Base-by-base conservation (phyloP, 1,140 invertebrate species). In the Phymastichus coffea region DNA sequence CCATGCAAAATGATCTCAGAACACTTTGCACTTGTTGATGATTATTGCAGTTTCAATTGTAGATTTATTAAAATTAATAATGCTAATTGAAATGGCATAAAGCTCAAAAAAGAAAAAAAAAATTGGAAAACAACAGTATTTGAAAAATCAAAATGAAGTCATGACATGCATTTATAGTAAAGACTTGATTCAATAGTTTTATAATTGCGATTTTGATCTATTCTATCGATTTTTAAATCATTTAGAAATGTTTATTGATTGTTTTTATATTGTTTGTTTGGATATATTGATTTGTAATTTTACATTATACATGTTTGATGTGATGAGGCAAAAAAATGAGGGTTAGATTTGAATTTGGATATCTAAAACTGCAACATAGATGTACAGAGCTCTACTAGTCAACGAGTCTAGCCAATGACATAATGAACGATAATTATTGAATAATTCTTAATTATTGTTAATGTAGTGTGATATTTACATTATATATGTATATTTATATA, bases 371-470 rank as follows among this genome's bases (percentile, higher is more conserved):
- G 20, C 19, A 57, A 57, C 14, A n/a, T n/a, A 37, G 33, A 28
- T 57, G 44, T 57, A 57, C 46, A 49, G 46, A 49, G 46, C 26
- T 7, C 23, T 63, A 52, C 71, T 72, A 73, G 71, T 72, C 69
- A 66, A 51, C 61, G 55, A 47, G 22, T 68, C 61, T 71, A 72
- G 66, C 60, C 57, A 70, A 52, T 65, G 67, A 53, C 60, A 17
- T 62, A 65, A 63, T 65, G 41, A 43, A 58, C 25, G 25, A 57
- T 47, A 56, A 59, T 47, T 33, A 63, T 65, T 26, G 33, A 54
- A n/a, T 63, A 38, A 62, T 57, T 38, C 48, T 30, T 51, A 59
- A 68, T 52, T 47, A 41, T 51, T 43, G 26, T 53, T 60, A 60
- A 30, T 28, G 33, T 47, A 54, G 47, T 46, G 48, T 52, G 12